Conservation (phyloP, 2,113 vertebrate genomes). For the Chloroceryle aenea region DNA sequence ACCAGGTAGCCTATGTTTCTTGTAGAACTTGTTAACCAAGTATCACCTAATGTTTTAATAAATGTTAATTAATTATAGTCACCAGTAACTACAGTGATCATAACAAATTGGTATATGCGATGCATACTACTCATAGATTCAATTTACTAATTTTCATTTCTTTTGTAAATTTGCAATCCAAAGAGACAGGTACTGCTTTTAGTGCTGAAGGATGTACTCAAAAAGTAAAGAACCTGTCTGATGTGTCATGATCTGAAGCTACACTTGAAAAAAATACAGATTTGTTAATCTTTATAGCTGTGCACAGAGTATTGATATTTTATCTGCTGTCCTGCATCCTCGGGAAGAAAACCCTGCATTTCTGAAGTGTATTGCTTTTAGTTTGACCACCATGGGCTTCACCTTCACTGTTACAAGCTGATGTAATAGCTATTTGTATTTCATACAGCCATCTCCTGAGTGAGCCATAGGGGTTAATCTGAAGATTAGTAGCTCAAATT, state of each 20-base stretch:
- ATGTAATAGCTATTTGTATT: conserved; percentile 47
- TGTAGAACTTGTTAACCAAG: neutral
- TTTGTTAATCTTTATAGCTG: conserved; percentile 51
- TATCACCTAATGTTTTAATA: conserved; percentile 42
- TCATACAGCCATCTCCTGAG: neutral
- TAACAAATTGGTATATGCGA: conserved; percentile 12
- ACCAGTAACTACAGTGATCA: conserved; percentile 8
- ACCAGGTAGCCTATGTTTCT: neutral
- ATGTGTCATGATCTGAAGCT: neutral
- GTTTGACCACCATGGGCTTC: conserved; percentile 50
- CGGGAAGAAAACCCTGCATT: neutral
- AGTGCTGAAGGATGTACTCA: neutral
- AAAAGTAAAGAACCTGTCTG: neutral
- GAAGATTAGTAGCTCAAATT: conserved; percentile 56
- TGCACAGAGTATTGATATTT: neutral
- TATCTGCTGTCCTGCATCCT: conserved; percentile 23
- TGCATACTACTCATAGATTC: conserved; percentile 1
- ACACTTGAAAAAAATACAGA: neutral
- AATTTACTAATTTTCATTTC: conserved; percentile 33
- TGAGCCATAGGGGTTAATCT: conserved; percentile 50
- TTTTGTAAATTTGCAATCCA: conserved; percentile 5
- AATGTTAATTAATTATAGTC: neutral
- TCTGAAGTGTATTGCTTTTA: conserved; percentile 44
- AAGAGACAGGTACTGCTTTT: neutral
- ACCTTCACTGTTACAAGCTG: conserved; percentile 50